Percentiles rank a stretch among this genome's conserved stretches.
Conservation (phyloP, 1,140 invertebrate species). For the Anastatus disparis region DNA sequence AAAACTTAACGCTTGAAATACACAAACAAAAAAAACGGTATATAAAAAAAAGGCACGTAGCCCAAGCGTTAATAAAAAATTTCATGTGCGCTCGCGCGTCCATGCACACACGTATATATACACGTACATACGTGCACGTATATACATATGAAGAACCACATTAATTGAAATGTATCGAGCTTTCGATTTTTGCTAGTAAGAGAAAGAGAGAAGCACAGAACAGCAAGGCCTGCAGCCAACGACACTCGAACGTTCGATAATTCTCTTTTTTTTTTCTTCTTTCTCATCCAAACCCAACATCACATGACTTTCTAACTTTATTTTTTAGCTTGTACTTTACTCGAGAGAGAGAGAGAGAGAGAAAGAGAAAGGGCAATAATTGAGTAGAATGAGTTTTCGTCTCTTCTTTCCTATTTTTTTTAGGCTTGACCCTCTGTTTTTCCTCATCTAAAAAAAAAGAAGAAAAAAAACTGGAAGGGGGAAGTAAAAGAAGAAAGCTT, state of each 20-base stretch:
- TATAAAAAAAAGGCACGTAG: no score
- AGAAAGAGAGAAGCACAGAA: no score
- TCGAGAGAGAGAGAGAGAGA: neutral
- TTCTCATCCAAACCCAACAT: neutral
- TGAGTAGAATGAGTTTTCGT: neutral
- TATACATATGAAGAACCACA: neutral
- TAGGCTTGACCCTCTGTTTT: constrained; percentile 12
- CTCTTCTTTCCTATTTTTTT: no score
- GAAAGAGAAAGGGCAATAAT: neutral
- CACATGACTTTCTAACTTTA: no score
- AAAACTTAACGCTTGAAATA: no score
- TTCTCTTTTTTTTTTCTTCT: neutral
- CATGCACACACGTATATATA: neutral
- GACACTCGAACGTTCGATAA: neutral
- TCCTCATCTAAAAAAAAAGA: no score
- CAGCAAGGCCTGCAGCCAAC: neutral
- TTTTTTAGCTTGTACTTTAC: neutral
- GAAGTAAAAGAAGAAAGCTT: no score
- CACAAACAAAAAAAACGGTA: no score
- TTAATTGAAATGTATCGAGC: constrained; percentile 27
- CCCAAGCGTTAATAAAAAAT: no score
- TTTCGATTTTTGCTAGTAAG: neutral
- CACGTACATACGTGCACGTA: neutral
- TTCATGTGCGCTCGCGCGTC: no score
- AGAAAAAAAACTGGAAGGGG: no score